Evolutionary conservation across 2,797 vertebrate genomes (phyloP).

Genomic region (Glossophaga mutica): DNA sequence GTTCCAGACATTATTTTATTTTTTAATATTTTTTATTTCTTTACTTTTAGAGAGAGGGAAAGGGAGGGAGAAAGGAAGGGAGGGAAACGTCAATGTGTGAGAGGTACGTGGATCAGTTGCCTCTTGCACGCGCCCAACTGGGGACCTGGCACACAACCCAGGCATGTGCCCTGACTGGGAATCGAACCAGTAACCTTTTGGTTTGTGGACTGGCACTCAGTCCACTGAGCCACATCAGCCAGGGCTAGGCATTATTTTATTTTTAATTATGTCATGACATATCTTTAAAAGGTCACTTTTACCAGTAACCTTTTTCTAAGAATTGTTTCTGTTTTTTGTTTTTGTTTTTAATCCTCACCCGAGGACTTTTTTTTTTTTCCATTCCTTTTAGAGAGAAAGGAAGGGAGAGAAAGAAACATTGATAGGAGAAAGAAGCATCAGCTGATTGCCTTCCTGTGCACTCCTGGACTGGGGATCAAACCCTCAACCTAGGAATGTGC

Average conservation of each 20-base stretch:
- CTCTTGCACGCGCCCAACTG: neutral
- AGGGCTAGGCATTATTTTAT: neutral
- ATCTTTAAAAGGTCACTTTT: slow-evolving; percentile 15
- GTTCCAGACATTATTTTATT: neutral
- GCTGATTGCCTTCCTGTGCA: neutral
- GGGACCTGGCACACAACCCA: neutral
- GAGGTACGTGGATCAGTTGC: too few relatives aligned
- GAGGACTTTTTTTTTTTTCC: neutral
- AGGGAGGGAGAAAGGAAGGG: too few relatives aligned
- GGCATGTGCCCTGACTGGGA: neutral
- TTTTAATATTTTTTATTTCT: neutral
- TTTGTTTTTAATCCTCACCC: neutral
- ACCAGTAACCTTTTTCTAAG: neutral
- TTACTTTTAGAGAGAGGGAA: neutral
- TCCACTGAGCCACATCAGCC: neutral
- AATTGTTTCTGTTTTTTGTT: neutral
- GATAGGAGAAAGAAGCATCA: neutral
- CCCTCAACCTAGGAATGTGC: neutral
- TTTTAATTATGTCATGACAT: neutral
- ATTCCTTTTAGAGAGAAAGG: neutral
- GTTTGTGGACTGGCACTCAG: too few relatives aligned
- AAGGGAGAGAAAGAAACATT: neutral
- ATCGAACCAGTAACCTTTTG: neutral
- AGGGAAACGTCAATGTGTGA: neutral
- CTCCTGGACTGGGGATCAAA: neutral